Evolutionary conservation across 2,888 invertebrate genomes (phyloP), one percentile per base, ranked within the genome.

Genomic region (Kryphioiulus occultus): DNA sequence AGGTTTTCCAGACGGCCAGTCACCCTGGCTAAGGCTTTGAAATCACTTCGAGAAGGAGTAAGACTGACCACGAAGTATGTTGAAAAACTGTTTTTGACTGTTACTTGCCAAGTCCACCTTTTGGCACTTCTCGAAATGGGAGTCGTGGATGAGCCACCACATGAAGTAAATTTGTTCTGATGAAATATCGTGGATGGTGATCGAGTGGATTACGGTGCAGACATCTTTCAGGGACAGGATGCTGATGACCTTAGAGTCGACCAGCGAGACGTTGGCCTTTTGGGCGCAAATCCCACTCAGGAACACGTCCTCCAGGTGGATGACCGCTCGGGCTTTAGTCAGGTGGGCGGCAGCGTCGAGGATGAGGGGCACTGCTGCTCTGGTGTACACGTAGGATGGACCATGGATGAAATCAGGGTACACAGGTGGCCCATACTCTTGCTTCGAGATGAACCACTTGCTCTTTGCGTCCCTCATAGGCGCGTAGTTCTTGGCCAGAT

Each of bases 391-490:
- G 93, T 98, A 98, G 17, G 97, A 97, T 32, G 98, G 97, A 1
- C 98, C 98, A 2, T 98, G 97, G n/a, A 96, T 95, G 92, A 98
- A 98, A 91, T 96, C 95, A 3, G 98, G 98, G 92, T 96, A 98
- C 89, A 95, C 93, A 5, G 93, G 91, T 19, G 94, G 94, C 90
- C 95, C 94, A 92, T 95, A 98, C 92, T 96, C 96, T 90, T 94
- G 93, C 87, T 93, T 93, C 19, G 97, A 95, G 88, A 98, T 96
- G 92, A 95, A 97, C 93, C 98, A 98, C 92, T 98, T 98, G 88
- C 96, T 96, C 91, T 95, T 95, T 90, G 94, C 95, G 91, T 96
- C 96, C 88, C 97, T 94, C 90, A 96, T 95, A 0, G 97, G 97
- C 91, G 95, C 95, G 95, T 96, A 96, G 91, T 95, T 95, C 90